Percentiles rank a stretch among this genome's conserved stretches.
Evolutionary conservation across 2,888 invertebrate genomes (phyloP).

Genomic region (Diachrysia chrysitis): DNA sequence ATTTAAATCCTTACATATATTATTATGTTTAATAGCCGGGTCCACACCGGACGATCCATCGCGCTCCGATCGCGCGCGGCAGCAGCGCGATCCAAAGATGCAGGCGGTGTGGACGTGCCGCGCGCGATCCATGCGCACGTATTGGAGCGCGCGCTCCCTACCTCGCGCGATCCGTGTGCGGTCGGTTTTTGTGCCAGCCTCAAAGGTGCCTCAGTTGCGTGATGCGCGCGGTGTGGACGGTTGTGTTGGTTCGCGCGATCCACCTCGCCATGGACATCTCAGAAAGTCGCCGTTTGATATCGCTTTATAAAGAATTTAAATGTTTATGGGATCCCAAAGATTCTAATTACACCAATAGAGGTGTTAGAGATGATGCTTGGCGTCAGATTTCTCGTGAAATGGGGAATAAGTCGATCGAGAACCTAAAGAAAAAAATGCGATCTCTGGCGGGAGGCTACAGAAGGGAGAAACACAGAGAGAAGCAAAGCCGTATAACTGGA

Average conservation of each 20-base stretch:
- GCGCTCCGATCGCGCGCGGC: slow-evolving; percentile 31
- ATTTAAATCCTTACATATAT: too few relatives aligned
- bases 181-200: slow-evolving; percentile 33
- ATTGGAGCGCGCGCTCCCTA: slow-evolving; percentile 28
- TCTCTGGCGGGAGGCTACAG: slow-evolving; percentile 41
- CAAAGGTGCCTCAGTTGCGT: slow-evolving; percentile 31
- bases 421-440: slow-evolving; percentile 51
- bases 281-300: slow-evolving; percentile 46
- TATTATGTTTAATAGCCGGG: too few relatives aligned
- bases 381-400: slow-evolving; percentile 45
- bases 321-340: slow-evolving; percentile 60
- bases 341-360: slow-evolving; percentile 54
- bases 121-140: slow-evolving; percentile 29
- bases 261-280: slow-evolving; percentile 33
- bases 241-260: slow-evolving; percentile 43
- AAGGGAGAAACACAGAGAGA: slow-evolving; percentile 53
- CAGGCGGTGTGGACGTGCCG: too few relatives aligned
- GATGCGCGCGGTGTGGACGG: slow-evolving; percentile 37
- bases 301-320: slow-evolving; percentile 45
- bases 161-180: slow-evolving; percentile 21
- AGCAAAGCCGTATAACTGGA: slow-evolving; percentile 50
- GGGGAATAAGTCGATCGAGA: slow-evolving; percentile 15
- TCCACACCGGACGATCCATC: slow-evolving; percentile 33
- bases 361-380: slow-evolving; percentile 60
- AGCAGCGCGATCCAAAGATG: slow-evolving; percentile 11